Percentiles rank a stretch among this genome's conserved stretches.
phyloP scores from a whole-genome alignment of 2,113 vertebrate species.

The Sitta europaea region DNA sequence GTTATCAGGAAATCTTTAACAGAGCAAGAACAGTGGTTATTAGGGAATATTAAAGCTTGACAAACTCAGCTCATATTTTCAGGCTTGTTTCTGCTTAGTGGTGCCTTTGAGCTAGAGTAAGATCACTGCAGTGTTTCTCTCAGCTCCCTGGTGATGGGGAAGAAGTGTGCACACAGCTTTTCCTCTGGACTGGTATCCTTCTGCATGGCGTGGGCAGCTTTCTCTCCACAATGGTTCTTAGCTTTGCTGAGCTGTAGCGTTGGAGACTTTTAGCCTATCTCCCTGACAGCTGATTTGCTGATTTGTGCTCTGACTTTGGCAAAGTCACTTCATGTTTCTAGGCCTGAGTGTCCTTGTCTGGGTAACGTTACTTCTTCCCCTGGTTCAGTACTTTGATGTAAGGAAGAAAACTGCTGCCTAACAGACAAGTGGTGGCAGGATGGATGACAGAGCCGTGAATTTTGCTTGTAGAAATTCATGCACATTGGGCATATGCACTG shows the following conservation, averaged over 20 bases:
- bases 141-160: neutral
- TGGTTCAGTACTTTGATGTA: neutral
- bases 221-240: neutral
- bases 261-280: neutral
- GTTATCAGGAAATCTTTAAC: conserved; percentile 23
- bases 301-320: neutral
- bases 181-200: neutral
- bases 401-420: neutral
- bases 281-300: neutral
- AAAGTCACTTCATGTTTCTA: neutral
- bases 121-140: neutral
- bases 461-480: neutral
- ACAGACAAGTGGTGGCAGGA: neutral
- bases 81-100: neutral
- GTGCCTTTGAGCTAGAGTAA: neutral
- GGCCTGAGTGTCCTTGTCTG: neutral
- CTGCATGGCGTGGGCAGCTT: neutral
- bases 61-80: conserved; percentile 11
- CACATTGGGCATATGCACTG: neutral
- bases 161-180: neutral
- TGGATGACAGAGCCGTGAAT: neutral
- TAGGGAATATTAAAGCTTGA: conserved; percentile 50
- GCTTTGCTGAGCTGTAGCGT: neutral
- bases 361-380: neutral
- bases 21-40: conserved; percentile 31